These are phyloP conservation scores for Marronus borbonicus DNA, from an alignment of 2,888 invertebrate species.

Conservation along the genomic window DNA sequence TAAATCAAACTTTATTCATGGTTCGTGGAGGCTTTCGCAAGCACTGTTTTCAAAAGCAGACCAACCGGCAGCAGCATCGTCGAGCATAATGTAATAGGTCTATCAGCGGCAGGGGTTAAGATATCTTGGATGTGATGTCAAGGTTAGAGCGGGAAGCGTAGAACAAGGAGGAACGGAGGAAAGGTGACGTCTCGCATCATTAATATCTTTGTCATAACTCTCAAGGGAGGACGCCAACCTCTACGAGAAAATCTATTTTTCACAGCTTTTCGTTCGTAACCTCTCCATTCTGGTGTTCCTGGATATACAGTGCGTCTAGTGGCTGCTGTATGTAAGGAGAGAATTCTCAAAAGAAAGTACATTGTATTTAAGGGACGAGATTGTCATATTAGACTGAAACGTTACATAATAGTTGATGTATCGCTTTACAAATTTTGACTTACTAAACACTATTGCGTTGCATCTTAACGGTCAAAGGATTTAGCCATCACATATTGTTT, in stretches of 20 bases:
- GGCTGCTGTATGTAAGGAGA: neutral
- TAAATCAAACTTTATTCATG: no score
- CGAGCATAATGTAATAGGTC: no score
- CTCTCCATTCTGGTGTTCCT: neutral
- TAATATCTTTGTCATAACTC: constrained; percentile 30
- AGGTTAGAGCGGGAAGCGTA: neutral
- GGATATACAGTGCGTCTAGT: neutral
- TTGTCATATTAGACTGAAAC: no score
- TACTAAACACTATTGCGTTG: no score
- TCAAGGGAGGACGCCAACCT: constrained; percentile 9
- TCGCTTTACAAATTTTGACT: no score
- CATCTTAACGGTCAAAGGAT: no score
- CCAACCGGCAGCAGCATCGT: no score
- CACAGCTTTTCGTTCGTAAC: constrained; percentile 2
- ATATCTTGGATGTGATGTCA: neutral
- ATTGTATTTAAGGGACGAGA: neutral
- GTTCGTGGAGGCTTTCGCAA: no score
- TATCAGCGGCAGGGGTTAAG: no score
- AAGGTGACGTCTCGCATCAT: constrained; percentile 20
- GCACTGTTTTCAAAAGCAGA: no score
- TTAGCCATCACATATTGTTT: no score
- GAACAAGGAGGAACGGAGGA: neutral
- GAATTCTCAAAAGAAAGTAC: no score
- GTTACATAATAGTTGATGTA: neutral
- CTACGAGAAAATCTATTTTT: constrained; percentile 19